Evolutionary conservation across 2,797 vertebrate species (phyloP).

Genomic region (Notolepis coatsorum): DNA sequence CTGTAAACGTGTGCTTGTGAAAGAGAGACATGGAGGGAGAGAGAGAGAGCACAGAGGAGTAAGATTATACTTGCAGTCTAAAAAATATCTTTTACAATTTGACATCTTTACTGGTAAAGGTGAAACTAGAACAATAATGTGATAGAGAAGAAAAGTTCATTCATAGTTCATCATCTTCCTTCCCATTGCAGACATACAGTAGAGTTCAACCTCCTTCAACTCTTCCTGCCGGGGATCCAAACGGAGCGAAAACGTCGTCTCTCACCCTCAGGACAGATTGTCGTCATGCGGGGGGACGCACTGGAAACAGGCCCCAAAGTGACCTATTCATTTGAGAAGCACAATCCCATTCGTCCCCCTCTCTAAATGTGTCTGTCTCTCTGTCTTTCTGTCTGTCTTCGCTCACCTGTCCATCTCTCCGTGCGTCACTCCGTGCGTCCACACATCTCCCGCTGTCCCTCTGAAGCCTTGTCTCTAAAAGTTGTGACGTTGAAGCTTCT

Average conservation of each 20-base stretch:
- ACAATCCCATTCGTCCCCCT: too few species aligned
- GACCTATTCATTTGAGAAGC: too few species aligned
- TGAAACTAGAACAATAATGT: conserved; percentile 38
- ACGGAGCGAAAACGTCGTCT: too few species aligned
- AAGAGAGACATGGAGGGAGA: conserved; percentile 15
- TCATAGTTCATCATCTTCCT: background rate
- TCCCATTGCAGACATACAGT: conserved; percentile 4
- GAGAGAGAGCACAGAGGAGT: background rate
- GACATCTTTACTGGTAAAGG: conserved; percentile 49
- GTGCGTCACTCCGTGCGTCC: background rate
- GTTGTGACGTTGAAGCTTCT: too few species aligned
- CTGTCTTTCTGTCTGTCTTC: background rate
- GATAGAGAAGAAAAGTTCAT: too few species aligned
- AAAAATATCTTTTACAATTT: conserved; percentile 59
- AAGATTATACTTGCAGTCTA: conserved; percentile 33
- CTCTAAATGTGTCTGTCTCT: background rate
- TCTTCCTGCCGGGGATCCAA: too few species aligned
- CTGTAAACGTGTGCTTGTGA: conserved; percentile 41
- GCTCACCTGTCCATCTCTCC: background rate
- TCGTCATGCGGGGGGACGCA: too few species aligned
- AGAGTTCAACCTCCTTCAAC: too few species aligned
- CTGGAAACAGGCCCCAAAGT: too few species aligned
- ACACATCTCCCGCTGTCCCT: background rate
- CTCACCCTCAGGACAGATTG: too few species aligned
- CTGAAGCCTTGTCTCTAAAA: too few species aligned